Evolutionary conservation across 2,888 invertebrate species (phyloP).

Genomic region (Epistrophe grossulariae): DNA sequence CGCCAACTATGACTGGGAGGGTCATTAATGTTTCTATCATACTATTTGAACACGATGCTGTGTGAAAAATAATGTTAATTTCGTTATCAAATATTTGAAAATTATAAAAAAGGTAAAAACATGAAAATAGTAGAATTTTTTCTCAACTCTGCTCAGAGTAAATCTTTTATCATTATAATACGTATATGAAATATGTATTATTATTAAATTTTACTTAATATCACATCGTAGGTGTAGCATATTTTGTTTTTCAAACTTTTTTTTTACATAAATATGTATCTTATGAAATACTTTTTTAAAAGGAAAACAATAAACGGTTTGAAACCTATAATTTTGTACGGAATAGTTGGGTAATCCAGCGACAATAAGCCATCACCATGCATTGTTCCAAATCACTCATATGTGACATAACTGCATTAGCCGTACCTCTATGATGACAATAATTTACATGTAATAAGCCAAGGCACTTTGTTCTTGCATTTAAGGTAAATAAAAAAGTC

Average conservation of each 20-base stretch:
- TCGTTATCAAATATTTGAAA: too few species aligned
- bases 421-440: slow-evolving; percentile 63
- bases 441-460: slow-evolving; percentile 62
- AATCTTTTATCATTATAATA: too few species aligned
- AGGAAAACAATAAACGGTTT: slow-evolving; percentile 42
- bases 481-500: slow-evolving; percentile 36
- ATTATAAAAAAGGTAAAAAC: too few species aligned
- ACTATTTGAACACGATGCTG: too few species aligned
- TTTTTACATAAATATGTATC: background rate
- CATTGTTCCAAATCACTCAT: slow-evolving; percentile 71
- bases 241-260: background rate
- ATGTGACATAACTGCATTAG: slow-evolving; percentile 72
- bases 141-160: too few species aligned
- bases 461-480: slow-evolving; percentile 13
- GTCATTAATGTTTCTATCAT: too few species aligned
- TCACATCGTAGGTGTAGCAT: too few species aligned
- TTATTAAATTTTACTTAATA: too few species aligned
- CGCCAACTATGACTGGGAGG: too few species aligned
- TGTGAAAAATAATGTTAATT: too few species aligned
- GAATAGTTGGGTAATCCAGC: slow-evolving; percentile 61
- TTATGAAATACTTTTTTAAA: background rate
- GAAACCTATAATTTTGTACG: slow-evolving; percentile 59
- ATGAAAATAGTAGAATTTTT: too few species aligned
- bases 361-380: slow-evolving; percentile 39
- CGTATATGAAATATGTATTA: too few species aligned